These are phyloP conservation scores for Mionectes olivaceus DNA, from an alignment of 2,797 vertebrate species.

Conservation along the genomic window DNA sequence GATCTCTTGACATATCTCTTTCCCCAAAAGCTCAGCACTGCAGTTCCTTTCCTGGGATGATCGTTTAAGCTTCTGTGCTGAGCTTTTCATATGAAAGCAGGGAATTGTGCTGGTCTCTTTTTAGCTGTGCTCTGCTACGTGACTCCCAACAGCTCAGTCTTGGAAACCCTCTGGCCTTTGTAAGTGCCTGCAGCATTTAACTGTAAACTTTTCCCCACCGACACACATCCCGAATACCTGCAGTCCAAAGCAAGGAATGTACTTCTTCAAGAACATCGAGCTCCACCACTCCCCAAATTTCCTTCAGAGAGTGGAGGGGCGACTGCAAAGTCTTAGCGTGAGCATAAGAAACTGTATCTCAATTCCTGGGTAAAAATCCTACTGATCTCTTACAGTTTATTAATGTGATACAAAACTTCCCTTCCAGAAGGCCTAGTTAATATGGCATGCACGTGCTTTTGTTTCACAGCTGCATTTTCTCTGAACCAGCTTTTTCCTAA, in stretches of 20 bases:
- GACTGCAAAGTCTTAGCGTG: neutral
- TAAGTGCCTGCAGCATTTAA: conserved; percentile 15
- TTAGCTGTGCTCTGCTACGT: neutral
- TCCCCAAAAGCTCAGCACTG: conserved; percentile 27
- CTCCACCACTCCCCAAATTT: neutral
- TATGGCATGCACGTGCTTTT: conserved; percentile 8
- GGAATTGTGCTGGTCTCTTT: conserved; percentile 21
- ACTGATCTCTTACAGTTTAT: conserved; percentile 6
- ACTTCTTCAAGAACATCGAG: neutral
- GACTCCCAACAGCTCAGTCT: conserved; percentile 10
- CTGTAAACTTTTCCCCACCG: neutral
- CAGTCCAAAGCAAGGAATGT: neutral
- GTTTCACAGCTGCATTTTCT: conserved; percentile 31
- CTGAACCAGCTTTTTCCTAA: conserved; percentile 57
- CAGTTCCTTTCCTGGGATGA: neutral
- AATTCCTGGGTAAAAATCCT: conserved; percentile 1
- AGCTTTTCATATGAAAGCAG: conserved; percentile 45
- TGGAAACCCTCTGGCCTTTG: conserved; percentile 27
- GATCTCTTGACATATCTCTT: conserved; percentile 35
- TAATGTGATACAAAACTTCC: conserved; percentile 5
- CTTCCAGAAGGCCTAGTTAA: neutral
- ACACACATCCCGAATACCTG: neutral
- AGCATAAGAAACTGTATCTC: neutral
- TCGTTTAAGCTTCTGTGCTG: conserved; percentile 8
- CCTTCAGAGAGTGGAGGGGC: neutral